Conservation (phyloP, 1,140 invertebrate genomes). For the Procambarus virginalis region DNA sequence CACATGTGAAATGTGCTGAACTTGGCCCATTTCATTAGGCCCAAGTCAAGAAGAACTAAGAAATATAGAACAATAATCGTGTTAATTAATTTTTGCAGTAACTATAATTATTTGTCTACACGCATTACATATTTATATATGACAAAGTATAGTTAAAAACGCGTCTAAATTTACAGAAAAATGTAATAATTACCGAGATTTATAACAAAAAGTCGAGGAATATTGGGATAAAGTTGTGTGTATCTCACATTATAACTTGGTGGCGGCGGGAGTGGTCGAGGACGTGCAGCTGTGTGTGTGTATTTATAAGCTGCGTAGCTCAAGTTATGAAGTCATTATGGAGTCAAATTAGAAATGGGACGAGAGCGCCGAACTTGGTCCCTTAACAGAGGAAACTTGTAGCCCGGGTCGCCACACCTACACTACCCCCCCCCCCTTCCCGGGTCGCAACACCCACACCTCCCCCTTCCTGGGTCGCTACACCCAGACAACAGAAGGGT, state of each 20-base stretch:
- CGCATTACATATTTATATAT: too few species aligned
- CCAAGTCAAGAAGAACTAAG: too few species aligned
- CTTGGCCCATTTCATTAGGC: too few species aligned
- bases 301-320: slow-evolving; percentile 54
- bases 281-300: slow-evolving; percentile 38
- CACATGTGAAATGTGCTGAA: too few species aligned
- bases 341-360: slow-evolving; percentile 62
- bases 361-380: slow-evolving; percentile 36
- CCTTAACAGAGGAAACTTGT: slow-evolving; percentile 39
- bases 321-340: slow-evolving; percentile 61
- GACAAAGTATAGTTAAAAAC: background rate
- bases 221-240: background rate
- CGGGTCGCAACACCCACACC: background rate
- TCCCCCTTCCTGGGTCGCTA: background rate
- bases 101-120: too few species aligned
- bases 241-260: too few species aligned
- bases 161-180: background rate
- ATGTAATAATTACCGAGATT: background rate
- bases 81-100: too few species aligned
- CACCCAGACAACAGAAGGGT: too few species aligned
- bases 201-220: background rate
- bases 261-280: background rate
- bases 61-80: too few species aligned
- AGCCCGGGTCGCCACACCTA: background rate
- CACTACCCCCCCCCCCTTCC: background rate